phyloP scores from a whole-genome alignment of 2,888 invertebrate genomes.

The Pristionchus exspectatus region DNA sequence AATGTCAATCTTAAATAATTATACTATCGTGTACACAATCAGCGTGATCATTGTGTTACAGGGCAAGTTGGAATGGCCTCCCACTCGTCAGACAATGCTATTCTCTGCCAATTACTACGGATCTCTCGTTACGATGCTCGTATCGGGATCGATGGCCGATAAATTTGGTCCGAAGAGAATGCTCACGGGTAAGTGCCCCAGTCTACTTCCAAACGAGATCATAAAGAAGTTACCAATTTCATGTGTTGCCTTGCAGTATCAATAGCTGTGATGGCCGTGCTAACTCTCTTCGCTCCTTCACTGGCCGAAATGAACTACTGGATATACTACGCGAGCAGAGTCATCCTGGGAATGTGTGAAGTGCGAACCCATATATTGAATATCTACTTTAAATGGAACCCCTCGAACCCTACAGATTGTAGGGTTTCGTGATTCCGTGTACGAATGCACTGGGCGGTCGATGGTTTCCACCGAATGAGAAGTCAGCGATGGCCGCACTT shows the following conservation, averaged over 20 bases:
- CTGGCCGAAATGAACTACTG: constrained; percentile 40
- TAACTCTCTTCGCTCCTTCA: not conserved
- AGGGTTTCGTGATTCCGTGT: constrained; percentile 52
- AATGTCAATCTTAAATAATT: not conserved
- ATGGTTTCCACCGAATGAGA: constrained; percentile 53
- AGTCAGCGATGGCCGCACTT: constrained; percentile 52
- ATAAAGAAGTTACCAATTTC: not conserved
- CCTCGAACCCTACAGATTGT: too few relatives aligned
- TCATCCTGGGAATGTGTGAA: constrained; percentile 43
- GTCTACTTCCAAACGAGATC: too few relatives aligned
- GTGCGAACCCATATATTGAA: not conserved
- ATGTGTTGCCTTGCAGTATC: constrained; percentile 6
- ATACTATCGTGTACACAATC: too few relatives aligned
- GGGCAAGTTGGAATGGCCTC: constrained; percentile 11
- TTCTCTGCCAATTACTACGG: constrained; percentile 51
- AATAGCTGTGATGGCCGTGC: not conserved
- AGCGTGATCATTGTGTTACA: not conserved
- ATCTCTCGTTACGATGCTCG: not conserved
- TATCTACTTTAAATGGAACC: too few relatives aligned
- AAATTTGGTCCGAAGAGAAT: constrained; percentile 50
- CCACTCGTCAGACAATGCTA: constrained; percentile 13
- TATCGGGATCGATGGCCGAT: constrained; percentile 25
- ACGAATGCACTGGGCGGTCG: constrained; percentile 41
- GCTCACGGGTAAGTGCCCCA: not conserved
- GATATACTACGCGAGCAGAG: not conserved